Base-by-base conservation (phyloP, 37 sponge, comb jelly and placozoan species). In the Diacarnus erythraeanus region DNA sequence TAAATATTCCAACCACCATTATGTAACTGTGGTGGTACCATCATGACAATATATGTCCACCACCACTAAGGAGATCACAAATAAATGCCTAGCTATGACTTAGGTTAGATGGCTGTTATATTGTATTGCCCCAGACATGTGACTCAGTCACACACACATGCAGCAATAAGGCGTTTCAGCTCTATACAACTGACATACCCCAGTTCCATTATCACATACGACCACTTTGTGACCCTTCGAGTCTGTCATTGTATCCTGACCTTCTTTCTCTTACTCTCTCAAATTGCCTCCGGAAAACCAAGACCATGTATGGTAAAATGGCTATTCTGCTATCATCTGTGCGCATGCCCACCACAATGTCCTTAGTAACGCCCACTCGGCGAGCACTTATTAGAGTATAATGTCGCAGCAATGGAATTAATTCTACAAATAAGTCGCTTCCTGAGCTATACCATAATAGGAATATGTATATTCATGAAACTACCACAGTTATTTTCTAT, bases 191-290 rank as follows among this genome's bases (percentile, higher is more conserved):
- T 21, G 27, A 84, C 95, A 88, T 76, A 97, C 98, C 74, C 99
- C 99, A 43, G 99, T 99, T 4, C 99, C 99, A 72, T 99, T 99
- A 77, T 99, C 99, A 47, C 95, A 99, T 26, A 99, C 99, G 38
- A 99, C 74, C 31, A 99, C 93, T 71, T 99, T 96, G 60, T 91
- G 74, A 22, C 95, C 95, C 61, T 77, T 72, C 0, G 92, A 69
- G 77, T 94, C 95, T 25, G 80, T 85, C 92, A 83, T 94, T 42
- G 31, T 84, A 2, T 38, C 12, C 36, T 12, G 9, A 25, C 42
- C 47, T 61, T 6, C 64, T 61, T 47, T 47, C 51, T 47, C 51
- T 47, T 15, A 47, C 6, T 15, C 6, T 12, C 12, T 47, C 12
- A 20, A 4, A 61, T 25, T 23, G 29, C 18, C 30, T 27, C 21